These are phyloP conservation scores for Malurus splendens DNA, from an alignment of 2,797 vertebrate genomes.

Conservation along the genomic window DNA sequence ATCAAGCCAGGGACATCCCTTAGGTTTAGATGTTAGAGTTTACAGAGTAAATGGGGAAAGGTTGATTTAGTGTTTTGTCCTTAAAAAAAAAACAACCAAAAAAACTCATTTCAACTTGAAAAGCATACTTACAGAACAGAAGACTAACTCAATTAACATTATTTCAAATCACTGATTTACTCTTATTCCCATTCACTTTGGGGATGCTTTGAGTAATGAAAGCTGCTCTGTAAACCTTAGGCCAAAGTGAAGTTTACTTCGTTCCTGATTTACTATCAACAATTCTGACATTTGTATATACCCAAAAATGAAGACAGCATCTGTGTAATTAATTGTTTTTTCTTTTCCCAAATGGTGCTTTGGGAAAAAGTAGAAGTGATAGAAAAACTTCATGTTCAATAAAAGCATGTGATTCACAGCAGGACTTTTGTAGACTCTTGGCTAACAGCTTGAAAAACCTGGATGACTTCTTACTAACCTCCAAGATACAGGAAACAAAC, in stretches of 20 bases:
- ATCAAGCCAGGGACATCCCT: neutral
- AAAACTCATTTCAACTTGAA: neutral
- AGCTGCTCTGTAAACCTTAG: neutral
- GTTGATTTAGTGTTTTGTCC: neutral
- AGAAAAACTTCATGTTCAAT: neutral
- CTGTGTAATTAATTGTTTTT: neutral
- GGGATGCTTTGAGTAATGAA: neutral
- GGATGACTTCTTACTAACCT: neutral
- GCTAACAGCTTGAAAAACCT: constrained; percentile 3
- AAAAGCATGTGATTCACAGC: neutral
- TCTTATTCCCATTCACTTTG: neutral
- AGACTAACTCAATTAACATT: neutral
- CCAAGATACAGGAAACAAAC: neutral
- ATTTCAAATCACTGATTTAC: neutral
- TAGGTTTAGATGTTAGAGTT: neutral
- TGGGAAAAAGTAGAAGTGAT: neutral
- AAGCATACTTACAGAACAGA: neutral
- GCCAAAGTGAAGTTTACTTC: neutral
- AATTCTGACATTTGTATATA: neutral
- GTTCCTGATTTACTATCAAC: neutral
- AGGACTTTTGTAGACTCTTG: neutral
- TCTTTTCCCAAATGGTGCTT: neutral
- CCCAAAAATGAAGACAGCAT: neutral
- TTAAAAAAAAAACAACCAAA: neutral
- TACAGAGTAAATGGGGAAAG: neutral